phyloP scores from a whole-genome alignment of 2,113 vertebrate species.

The Symphodus melops region DNA sequence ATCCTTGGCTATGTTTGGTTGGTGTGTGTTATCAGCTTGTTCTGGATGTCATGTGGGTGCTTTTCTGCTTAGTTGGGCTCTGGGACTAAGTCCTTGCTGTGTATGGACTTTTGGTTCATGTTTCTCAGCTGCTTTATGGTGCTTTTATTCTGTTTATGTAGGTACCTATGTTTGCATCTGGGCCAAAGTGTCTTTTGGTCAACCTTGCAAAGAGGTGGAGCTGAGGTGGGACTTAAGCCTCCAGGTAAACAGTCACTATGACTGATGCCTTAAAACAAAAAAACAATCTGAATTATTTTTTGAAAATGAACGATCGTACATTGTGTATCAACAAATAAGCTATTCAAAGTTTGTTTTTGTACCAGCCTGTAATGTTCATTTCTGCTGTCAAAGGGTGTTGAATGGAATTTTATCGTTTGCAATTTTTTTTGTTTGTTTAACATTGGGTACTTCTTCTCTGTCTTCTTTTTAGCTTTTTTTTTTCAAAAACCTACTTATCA shows the following conservation, averaged over 20 bases:
- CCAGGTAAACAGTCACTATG: no score
- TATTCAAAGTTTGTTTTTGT: no score
- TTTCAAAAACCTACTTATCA: not conserved
- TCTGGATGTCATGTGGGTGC: not conserved
- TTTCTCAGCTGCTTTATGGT: not conserved
- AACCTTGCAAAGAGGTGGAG: no score
- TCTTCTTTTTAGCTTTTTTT: not conserved
- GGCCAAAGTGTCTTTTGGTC: not conserved
- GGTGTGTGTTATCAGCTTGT: not conserved
- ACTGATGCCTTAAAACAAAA: not conserved
- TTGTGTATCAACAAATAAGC: no score
- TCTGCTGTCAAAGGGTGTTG: no score
- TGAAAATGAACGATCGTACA: no score
- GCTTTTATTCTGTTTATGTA: not conserved
- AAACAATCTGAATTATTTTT: not conserved
- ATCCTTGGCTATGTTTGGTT: not conserved
- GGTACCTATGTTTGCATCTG: not conserved
- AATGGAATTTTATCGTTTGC: no score
- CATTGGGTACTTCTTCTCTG: no score
- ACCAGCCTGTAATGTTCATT: no score
- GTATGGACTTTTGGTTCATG: not conserved
- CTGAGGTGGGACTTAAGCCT: no score
- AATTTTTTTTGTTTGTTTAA: no score
- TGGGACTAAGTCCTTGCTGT: not conserved
- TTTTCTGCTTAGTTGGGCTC: not conserved